These are phyloP conservation scores for Eupithecia exiguata DNA, from an alignment of 2,888 invertebrate species.

Conservation along the genomic window DNA sequence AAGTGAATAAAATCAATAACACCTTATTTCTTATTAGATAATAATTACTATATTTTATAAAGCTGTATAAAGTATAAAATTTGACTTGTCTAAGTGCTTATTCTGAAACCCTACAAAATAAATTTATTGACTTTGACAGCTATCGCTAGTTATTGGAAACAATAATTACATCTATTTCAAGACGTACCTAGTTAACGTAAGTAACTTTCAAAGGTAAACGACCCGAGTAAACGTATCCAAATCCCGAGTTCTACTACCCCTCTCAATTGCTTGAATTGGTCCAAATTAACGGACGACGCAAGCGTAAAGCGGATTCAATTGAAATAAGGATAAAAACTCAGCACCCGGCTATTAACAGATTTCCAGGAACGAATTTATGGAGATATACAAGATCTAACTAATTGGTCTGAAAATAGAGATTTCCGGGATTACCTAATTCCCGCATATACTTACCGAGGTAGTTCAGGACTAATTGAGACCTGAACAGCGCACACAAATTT, in stretches of 20 bases:
- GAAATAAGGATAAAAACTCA: conserved; percentile 61
- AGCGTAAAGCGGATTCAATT: conserved; percentile 48
- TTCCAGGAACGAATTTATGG: conserved; percentile 41
- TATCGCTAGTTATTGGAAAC: not conserved
- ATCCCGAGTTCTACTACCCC: conserved; percentile 38
- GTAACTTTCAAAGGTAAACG: conserved; percentile 34
- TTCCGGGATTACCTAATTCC: not conserved
- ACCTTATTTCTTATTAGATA: no score
- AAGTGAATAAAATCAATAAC: no score
- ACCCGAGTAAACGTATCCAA: conserved; percentile 31
- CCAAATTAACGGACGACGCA: conserved; percentile 67
- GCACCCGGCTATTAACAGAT: conserved; percentile 32
- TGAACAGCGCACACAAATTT: no score
- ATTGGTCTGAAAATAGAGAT: conserved; percentile 12
- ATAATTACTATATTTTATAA: no score
- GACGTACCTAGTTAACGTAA: not conserved
- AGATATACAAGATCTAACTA: conserved; percentile 24
- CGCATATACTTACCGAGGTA: not conserved
- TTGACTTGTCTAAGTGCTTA: no score
- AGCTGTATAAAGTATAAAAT: no score
- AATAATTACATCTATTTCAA: not conserved
- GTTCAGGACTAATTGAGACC: not conserved
- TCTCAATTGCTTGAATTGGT: conserved; percentile 78
- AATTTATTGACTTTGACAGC: not conserved
- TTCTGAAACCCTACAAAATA: no score